Percentiles rank a stretch among this genome's conserved stretches.
phyloP scores from a whole-genome alignment of 2,797 vertebrate species.

The Tokudaia muenninki region DNA sequence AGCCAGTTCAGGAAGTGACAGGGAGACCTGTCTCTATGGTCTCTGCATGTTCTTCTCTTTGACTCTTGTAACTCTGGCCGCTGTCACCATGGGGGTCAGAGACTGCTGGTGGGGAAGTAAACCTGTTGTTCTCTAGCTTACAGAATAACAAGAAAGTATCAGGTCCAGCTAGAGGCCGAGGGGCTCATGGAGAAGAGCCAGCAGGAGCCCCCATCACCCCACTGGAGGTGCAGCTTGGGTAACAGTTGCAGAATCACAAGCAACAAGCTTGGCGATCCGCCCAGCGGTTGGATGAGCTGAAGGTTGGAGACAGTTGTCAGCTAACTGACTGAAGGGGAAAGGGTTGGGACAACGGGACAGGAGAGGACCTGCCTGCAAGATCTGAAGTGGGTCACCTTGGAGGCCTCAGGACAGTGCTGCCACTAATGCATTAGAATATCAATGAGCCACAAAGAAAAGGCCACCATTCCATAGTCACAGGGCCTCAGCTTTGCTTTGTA shows the following conservation, averaged over 20 bases:
- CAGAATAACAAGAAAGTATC: fast-evolving
- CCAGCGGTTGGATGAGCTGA: fast-evolving
- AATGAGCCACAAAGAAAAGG: background rate
- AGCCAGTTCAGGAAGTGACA: background rate
- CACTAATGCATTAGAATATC: background rate
- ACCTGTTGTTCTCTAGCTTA: background rate
- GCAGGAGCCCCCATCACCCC: background rate
- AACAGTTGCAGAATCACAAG: too few relatives aligned
- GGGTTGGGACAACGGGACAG: too few relatives aligned
- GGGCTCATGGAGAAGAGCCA: background rate
- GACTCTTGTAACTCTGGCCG: background rate
- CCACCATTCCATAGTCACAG: background rate
- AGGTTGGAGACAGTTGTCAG: background rate
- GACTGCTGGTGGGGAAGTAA: background rate
- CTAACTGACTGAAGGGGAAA: background rate
- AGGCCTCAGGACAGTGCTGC: background rate
- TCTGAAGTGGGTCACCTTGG: fast-evolving
- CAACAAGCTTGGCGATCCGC: fast-evolving
- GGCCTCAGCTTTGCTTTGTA: background rate
- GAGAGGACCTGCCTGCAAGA: background rate
- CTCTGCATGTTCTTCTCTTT: background rate
- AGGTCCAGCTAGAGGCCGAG: background rate
- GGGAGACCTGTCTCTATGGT: background rate
- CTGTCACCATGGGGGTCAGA: background rate
- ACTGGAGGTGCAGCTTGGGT: fast-evolving